Base-by-base conservation (phyloP, 2,797 vertebrate species). In the Thripadectes ignobilis region DNA sequence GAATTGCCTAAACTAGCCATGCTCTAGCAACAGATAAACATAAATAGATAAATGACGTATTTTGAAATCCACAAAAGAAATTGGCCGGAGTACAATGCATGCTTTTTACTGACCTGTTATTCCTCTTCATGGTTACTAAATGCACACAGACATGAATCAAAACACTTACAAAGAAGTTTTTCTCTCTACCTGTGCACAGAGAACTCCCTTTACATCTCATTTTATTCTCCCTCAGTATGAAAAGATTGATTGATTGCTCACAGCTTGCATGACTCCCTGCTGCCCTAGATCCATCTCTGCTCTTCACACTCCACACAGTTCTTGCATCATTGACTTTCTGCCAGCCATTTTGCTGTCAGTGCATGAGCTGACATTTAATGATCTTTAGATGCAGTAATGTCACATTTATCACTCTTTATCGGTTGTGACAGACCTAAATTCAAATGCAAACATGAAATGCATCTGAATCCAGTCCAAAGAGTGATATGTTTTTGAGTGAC, bases 321-420 rank as follows among this genome's bases (percentile, higher is more conserved):
- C 95, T 95, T 97, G 78, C 94, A 62, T 96, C 98, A 98, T 99
- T 98, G 99, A 99, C 98, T 99, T 99, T 98, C 98, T 98, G 98
- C 98, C 98, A 98, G 95, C 97, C 97, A 98, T 97, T 98, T 98
- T 96, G 97, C 98, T 98, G 98, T 98, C 97, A 98, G 97, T 97
- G 98, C 98, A 97, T 97, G 97, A 97, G 97, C 95, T 98, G 98
- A 98, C 98, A 98, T 98, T 98, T 99, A 99, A 99, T 99, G 98
- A 98, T 99, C 98, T 98, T 98, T 98, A 98, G 97, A 98, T 38
- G 76, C 97, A 98, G 97, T 97, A 98, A 98, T 97, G 97, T 98
- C 98, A 98, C 98, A 98, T 98, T 98, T 98, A 97, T 99, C 98
- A 98, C 97, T 97, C 94, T 97, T 97, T 95, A 97, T 98, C 97